These are phyloP conservation scores for Desmophyllum pertusum DNA, from an alignment of 92 coral and sea anemone genomes.

Conservation along the genomic window DNA sequence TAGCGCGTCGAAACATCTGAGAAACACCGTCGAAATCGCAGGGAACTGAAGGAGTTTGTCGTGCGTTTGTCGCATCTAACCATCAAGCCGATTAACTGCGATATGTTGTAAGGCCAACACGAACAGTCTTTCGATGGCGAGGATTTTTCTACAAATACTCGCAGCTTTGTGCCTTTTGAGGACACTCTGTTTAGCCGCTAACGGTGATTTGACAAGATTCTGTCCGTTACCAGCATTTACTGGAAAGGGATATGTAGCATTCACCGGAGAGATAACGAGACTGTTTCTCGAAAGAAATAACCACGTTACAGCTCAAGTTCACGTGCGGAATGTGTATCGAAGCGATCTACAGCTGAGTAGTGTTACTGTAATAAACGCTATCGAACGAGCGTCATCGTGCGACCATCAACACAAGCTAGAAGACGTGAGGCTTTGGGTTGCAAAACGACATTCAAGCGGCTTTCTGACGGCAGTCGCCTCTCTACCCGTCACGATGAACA, in stretches of 20 bases:
- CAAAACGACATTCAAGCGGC: conserved; percentile 80
- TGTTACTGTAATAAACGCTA: conserved; percentile 46
- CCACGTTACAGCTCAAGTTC: conserved; percentile 57
- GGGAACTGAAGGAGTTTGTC: not conserved
- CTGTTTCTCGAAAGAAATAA: conserved; percentile 49
- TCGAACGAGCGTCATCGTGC: conserved; percentile 75
- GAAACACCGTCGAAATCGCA: not conserved
- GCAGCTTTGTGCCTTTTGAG: conserved; percentile 14
- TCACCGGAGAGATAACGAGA: conserved; percentile 63
- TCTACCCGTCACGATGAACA: conserved; percentile 48
- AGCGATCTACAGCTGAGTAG: conserved; percentile 41
- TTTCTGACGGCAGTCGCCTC: conserved; percentile 68
- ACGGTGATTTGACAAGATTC: conserved; percentile 57
- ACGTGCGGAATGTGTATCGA: conserved; percentile 57
- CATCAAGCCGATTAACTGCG: not conserved
- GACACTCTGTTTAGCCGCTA: conserved; percentile 13
- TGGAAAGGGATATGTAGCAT: conserved; percentile 66
- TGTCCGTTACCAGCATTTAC: conserved; percentile 72
- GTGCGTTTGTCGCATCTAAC: not conserved
- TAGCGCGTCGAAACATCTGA: not conserved
- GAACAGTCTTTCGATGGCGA: conserved; percentile 10
- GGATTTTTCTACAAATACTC: conserved; percentile 17
- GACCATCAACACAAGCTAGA: conserved; percentile 81
- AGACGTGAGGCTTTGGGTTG: conserved; percentile 82
- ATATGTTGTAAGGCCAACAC: not conserved